A percentile compares a stretch with the other conserved stretches of the same genome.
phyloP scores from a whole-genome alignment of 2,113 vertebrate species.

The Pygoscelis antarcticus region DNA sequence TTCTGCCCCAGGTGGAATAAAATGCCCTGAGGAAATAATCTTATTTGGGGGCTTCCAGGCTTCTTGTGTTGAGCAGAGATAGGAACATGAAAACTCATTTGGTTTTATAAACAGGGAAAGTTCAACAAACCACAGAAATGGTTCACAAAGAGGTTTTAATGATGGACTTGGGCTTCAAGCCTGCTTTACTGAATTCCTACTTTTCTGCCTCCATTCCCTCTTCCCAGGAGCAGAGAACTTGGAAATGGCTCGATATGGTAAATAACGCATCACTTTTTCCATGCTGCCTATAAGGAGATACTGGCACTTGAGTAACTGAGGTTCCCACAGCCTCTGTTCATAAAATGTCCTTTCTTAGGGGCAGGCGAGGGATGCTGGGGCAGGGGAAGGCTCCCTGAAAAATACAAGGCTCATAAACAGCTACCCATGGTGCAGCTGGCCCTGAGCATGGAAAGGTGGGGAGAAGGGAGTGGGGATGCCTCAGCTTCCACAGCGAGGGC shows the following conservation, averaged over 20 bases:
- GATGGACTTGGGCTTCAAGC: neutral
- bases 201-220: neutral
- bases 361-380: neutral
- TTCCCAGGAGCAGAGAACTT: neutral
- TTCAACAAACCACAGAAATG: neutral
- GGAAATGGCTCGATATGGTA: neutral
- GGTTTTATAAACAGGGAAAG: constrained; percentile 19
- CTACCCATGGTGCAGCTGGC: neutral
- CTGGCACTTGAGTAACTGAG: neutral
- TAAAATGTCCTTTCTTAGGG: neutral
- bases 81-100: neutral
- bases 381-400: neutral
- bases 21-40: neutral
- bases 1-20: neutral
- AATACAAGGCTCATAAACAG: neutral
- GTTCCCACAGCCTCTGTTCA: neutral
- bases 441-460: neutral
- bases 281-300: neutral
- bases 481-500: neutral
- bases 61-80: neutral
- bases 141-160: neutral
- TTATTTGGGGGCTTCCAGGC: constrained; percentile 2
- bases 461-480: neutral
- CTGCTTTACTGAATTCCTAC: neutral
- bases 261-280: neutral